A percentile compares a stretch with the other conserved stretches of the same genome.
Evolutionary conservation across 2,888 invertebrate genomes (phyloP).

Genomic region (Meandrusa payeni): DNA sequence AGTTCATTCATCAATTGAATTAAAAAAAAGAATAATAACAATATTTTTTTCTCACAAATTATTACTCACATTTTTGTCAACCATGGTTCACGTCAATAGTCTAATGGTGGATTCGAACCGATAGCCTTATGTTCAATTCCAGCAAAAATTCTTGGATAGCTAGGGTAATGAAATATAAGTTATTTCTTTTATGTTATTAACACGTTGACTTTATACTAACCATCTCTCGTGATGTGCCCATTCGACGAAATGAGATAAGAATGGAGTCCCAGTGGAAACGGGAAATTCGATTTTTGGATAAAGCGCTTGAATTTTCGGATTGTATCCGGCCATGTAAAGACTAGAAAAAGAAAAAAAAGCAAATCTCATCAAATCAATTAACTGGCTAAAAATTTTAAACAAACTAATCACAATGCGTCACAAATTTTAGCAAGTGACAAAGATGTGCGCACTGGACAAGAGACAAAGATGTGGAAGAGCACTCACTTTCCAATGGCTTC

Average conservation of each 20-base stretch:
- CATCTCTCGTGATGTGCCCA: constrained; percentile 88
- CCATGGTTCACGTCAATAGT: no score
- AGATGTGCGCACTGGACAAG: no score
- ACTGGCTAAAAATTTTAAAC: no score
- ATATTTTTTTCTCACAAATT: no score
- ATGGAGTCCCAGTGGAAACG: constrained; percentile 88
- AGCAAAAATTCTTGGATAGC: not conserved
- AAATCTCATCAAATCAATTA: no score
- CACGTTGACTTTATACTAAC: constrained; percentile 35
- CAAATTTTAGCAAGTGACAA: no score
- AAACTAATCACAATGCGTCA: no score
- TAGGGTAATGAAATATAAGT: no score
- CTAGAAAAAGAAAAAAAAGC: constrained; percentile 57
- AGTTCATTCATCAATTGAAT: no score
- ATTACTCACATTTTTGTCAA: no score
- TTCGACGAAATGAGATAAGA: constrained; percentile 85
- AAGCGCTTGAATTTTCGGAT: constrained; percentile 83
- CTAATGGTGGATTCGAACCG: not conserved
- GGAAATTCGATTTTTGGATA: constrained; percentile 86
- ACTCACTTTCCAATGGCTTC: constrained; percentile 75
- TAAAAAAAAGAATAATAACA: no score
- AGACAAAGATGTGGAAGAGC: no score
- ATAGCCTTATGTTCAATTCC: not conserved
- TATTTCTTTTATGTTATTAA: constrained; percentile 8
- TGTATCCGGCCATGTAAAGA: constrained; percentile 85